Percentiles rank a stretch among this genome's conserved stretches.
phyloP scores from a whole-genome alignment of 1,140 invertebrate genomes.

The Maconellicoccus hirsutus region DNA sequence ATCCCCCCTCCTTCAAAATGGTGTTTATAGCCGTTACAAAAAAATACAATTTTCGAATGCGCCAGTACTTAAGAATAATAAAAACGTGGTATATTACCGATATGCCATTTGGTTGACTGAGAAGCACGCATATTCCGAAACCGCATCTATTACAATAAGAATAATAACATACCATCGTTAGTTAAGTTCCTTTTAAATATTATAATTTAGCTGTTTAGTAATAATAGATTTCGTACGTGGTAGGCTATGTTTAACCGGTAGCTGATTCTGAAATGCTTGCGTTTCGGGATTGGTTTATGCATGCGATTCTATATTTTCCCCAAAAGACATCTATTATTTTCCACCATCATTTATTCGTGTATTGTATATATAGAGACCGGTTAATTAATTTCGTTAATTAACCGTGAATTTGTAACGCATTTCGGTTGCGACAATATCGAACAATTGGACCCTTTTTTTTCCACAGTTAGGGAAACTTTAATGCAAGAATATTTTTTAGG shows the following conservation, averaged over 20 bases:
- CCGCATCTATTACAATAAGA: conserved; percentile 4
- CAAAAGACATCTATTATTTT: conserved; percentile 5
- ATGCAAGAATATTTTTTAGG: too few species aligned
- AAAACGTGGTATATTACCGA: not conserved
- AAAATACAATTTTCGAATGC: not conserved
- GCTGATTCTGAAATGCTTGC: conserved; percentile 3
- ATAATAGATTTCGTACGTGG: not conserved
- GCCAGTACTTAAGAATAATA: not conserved
- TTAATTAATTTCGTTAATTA: conserved; percentile 6
- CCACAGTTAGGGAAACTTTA: too few species aligned
- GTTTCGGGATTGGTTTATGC: conserved; percentile 1
- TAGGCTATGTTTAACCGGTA: conserved; percentile 4
- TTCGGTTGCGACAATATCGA: not conserved
- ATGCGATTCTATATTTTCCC: conserved; percentile 4
- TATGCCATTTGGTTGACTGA: conserved; percentile 7
- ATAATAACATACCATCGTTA: not conserved
- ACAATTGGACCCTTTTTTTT: not conserved
- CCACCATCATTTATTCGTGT: not conserved
- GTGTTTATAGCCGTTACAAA: too few species aligned
- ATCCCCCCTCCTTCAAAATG: too few species aligned
- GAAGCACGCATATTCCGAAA: conserved; percentile 1
- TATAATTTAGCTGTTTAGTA: conserved; percentile 9
- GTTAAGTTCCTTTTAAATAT: conserved; percentile 3
- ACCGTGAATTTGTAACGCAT: not conserved
- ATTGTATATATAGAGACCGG: not conserved